These are phyloP conservation scores for Leptocoma aspasia DNA, from an alignment of 2,113 vertebrate species.

Conservation along the genomic window DNA sequence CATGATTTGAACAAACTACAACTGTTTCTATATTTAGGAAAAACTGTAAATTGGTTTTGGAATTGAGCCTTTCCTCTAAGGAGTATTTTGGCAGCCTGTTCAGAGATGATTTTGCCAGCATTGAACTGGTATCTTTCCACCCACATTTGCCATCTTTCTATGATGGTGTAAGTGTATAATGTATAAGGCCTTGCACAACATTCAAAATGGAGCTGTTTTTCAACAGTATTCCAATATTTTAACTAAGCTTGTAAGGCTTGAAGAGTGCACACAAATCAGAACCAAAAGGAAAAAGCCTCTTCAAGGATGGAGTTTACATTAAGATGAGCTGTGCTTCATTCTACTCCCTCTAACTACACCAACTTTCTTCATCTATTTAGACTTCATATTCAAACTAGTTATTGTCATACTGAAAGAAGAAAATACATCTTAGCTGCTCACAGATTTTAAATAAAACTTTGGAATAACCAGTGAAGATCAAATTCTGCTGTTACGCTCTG, in stretches of 20 bases:
- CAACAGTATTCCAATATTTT: background rate
- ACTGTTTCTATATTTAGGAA: background rate
- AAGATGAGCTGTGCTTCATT: background rate
- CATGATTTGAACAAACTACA: background rate
- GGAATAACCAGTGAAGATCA: background rate
- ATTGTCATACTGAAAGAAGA: background rate
- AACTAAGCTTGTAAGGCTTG: background rate
- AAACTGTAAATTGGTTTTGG: background rate
- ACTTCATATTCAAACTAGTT: background rate
- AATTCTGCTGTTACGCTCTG: background rate
- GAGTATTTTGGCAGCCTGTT: background rate
- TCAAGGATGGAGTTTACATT: background rate
- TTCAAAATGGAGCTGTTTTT: background rate
- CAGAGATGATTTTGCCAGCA: background rate
- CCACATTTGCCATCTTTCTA: background rate
- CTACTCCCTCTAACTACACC: background rate
- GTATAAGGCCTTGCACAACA: background rate
- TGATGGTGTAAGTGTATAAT: rapidly evolving
- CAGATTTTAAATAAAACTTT: background rate
- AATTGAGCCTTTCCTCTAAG: background rate
- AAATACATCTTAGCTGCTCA: background rate
- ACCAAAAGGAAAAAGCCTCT: background rate
- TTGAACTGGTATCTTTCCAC: background rate
- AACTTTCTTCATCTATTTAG: background rate
- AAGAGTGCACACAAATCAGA: background rate